phyloP scores from a whole-genome alignment of 2,888 invertebrate genomes.

The Oligia strigilis region DNA sequence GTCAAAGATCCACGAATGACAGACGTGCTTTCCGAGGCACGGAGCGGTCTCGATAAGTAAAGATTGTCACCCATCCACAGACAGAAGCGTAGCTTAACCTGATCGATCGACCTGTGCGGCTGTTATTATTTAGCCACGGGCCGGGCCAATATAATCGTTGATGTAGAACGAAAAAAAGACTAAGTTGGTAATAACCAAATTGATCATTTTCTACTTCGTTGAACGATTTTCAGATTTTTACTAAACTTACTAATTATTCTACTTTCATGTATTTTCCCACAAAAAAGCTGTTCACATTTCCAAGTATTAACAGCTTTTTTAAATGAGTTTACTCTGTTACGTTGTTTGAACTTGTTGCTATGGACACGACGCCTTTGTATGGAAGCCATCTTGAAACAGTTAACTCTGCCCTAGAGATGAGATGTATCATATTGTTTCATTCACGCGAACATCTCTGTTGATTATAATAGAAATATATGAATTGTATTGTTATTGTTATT shows the following conservation, averaged over 20 bases:
- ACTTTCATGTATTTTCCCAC: background rate
- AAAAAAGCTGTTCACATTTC: background rate
- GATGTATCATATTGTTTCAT: conserved; percentile 56
- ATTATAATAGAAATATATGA: conserved; percentile 58
- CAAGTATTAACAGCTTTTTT: background rate
- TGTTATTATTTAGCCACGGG: no score
- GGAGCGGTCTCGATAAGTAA: no score
- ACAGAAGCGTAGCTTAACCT: no score
- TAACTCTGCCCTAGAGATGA: background rate
- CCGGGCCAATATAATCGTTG: background rate
- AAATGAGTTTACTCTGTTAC: background rate
- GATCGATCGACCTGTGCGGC: no score
- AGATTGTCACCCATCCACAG: no score
- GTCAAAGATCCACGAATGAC: no score
- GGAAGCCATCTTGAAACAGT: conserved; percentile 36
- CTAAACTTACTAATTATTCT: background rate
- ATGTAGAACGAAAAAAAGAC: background rate
- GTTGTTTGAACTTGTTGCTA: conserved; percentile 9
- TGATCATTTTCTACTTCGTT: background rate
- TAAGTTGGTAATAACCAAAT: no score
- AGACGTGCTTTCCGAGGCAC: no score
- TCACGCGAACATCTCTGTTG: conserved; percentile 45
- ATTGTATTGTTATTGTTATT: conserved; percentile 47
- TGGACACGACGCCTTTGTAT: conserved; percentile 2
- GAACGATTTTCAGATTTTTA: background rate